Evolutionary conservation across 2,797 vertebrate genomes (phyloP), one percentile per base, ranked within the genome.

Genomic region (Oreochromis grahami): DNA sequence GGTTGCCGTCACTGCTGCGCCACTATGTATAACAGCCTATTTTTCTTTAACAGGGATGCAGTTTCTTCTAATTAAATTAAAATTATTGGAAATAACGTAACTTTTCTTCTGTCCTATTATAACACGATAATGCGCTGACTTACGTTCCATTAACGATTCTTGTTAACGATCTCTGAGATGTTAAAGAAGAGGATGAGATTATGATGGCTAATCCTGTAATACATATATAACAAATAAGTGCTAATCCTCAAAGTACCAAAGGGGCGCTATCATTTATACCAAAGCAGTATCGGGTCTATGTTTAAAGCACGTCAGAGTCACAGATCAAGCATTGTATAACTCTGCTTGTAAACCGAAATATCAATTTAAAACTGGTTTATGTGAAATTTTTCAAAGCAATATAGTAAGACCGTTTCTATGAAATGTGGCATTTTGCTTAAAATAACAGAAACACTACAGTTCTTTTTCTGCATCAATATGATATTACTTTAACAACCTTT

Each of bases 401-500:
- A 36, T 41, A 85, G 21, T 52, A 34, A 83, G 53, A 80, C 15
- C 21, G 15, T 52, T 58, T 8, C 83, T 85, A 89, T 81, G 87
- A 81, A 91, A 88, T 60, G 38, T 41, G 76, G 76, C 76, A 87
- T 91, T 89, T 90, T 77, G 85, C 76, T 87, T 91, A 78, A 82
- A 80, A 74, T 50, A 93, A 84, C 43, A 88, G 88, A 83, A 79
- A 83, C 24, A 80, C 29, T 84, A 80, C 45, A 53, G 82, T 74
- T 60, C 12, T 78, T 85, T 63, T 83, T 86, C 68, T 77, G 83
- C 85, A 86, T 84, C 70, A 80, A 85, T 86, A 87, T 88, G 93
- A 92, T 92, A 93, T 88, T 82, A 88, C 88, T 93, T 94, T 83
- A 94, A 89, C 91, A 87, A 90, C 91, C 89, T 93, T 94, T 93